Conservation (phyloP, 2,888 invertebrate species). For the Tetragonisca angustula region DNA sequence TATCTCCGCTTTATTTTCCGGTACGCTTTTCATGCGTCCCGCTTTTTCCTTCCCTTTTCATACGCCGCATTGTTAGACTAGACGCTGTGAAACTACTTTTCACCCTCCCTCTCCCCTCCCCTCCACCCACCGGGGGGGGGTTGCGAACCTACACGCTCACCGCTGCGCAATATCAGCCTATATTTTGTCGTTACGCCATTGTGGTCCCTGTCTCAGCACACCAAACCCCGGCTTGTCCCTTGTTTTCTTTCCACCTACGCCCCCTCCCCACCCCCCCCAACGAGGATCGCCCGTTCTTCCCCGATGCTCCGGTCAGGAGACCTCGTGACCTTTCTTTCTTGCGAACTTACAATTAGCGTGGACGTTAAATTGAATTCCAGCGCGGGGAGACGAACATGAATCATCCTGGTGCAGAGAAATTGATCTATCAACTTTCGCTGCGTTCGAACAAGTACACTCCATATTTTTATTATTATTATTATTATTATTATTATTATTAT, state of each 20-base stretch:
- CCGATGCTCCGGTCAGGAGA: constrained; percentile 5
- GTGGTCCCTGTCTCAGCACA: constrained; percentile 14
- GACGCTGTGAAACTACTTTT: constrained; percentile 77
- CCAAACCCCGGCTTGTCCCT: constrained; percentile 7
- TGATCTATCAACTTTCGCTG: too few relatives aligned
- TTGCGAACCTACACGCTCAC: constrained; percentile 45
- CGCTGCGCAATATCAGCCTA: constrained; percentile 42
- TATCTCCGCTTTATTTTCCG: constrained; percentile 69
- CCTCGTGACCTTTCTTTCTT: background rate
- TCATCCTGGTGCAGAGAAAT: too few relatives aligned
- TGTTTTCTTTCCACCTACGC: constrained; percentile 12
- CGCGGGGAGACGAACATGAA: too few relatives aligned
- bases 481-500: too few relatives aligned
- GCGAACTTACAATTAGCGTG: too few relatives aligned
- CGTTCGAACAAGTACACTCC: too few relatives aligned
- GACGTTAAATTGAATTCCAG: too few relatives aligned
- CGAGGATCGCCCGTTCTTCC: constrained; percentile 14
- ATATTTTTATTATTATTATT: too few relatives aligned
- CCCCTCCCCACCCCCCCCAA: background rate
- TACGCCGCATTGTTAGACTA: constrained; percentile 73
- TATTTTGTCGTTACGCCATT: constrained; percentile 55
- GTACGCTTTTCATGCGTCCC: constrained; percentile 63
- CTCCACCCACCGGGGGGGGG: background rate
- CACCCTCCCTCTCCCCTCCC: constrained; percentile 10
- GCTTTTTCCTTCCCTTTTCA: constrained; percentile 59